A percentile compares a stretch with the other conserved stretches of the same genome.
These are phyloP conservation scores for Globia sparganii DNA, from an alignment of 2,888 invertebrate species.

Conservation along the genomic window DNA sequence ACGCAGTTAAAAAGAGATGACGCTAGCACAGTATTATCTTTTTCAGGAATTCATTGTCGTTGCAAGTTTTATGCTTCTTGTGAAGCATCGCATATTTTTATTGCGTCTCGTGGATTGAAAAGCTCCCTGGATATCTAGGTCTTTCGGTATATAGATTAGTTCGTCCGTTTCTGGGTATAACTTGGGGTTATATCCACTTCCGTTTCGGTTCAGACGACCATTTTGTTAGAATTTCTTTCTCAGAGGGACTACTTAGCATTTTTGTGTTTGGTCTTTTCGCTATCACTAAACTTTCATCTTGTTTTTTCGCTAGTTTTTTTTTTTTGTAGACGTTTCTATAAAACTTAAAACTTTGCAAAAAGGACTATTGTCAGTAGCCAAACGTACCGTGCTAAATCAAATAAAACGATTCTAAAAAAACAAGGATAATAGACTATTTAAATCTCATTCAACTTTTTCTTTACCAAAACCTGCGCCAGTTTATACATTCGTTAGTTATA, in stretches of 20 bases:
- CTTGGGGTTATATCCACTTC: slow-evolving; percentile 39
- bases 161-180: slow-evolving; percentile 39
- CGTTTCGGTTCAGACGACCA: slow-evolving; percentile 7
- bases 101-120: slow-evolving; percentile 87
- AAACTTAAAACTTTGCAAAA: neutral
- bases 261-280: neutral
- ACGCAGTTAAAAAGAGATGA: slow-evolving; percentile 84
- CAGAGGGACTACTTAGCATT: slow-evolving; percentile 13
- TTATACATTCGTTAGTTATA: slow-evolving; percentile 35
- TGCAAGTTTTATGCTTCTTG: slow-evolving; percentile 86
- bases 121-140: slow-evolving; percentile 75
- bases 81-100: slow-evolving; percentile 89
- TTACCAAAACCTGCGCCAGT: neutral
- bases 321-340: neutral
- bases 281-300: neutral
- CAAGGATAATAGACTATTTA: neutral
- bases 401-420: neutral
- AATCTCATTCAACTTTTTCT: neutral
- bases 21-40: slow-evolving; percentile 84
- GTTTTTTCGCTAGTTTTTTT: neutral
- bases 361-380: neutral
- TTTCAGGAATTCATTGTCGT: slow-evolving; percentile 90
- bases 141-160: slow-evolving; percentile 64
- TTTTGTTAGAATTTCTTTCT: slow-evolving; percentile 11
- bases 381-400: neutral